A percentile compares a stretch with the other conserved stretches of the same genome.
Conservation (phyloP, 2,113 vertebrate genomes). For the Calonectris borealis region DNA sequence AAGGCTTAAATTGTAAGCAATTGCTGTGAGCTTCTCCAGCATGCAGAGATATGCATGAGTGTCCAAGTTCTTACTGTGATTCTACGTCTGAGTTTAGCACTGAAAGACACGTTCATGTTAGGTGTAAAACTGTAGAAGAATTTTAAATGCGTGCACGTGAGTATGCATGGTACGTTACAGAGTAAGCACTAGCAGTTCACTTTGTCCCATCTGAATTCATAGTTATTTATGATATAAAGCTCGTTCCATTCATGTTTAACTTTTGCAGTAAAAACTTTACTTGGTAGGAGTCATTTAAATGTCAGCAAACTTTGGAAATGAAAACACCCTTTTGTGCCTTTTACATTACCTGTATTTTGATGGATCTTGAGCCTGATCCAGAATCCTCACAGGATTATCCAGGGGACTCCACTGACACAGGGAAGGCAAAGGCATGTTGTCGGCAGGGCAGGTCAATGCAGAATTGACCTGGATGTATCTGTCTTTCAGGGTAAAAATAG, state of each 20-base stretch:
- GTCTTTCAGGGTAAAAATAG: not conserved
- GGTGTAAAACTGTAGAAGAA: not conserved
- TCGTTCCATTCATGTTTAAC: accelerated
- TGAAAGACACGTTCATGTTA: not conserved
- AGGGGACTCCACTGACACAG: too few relatives aligned
- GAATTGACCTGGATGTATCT: not conserved
- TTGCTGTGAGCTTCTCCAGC: not conserved
- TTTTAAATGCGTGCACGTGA: not conserved
- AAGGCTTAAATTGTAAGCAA: not conserved
- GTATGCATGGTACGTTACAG: not conserved
- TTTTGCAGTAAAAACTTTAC: not conserved
- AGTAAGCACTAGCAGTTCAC: not conserved
- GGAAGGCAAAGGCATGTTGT: not conserved
- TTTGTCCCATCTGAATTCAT: not conserved
- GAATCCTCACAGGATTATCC: not conserved
- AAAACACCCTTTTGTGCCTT: not conserved
- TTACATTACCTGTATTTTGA: not conserved
- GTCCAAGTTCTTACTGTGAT: not conserved
- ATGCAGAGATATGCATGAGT: not conserved
- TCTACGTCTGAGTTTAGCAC: not conserved
- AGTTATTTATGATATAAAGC: not conserved
- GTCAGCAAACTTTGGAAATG: not conserved
- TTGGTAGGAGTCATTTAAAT: not conserved
- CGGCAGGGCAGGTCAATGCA: not conserved
- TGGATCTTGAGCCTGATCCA: not conserved